phyloP scores from a whole-genome alignment of 2,797 vertebrate genomes.

The Molothrus ater region DNA sequence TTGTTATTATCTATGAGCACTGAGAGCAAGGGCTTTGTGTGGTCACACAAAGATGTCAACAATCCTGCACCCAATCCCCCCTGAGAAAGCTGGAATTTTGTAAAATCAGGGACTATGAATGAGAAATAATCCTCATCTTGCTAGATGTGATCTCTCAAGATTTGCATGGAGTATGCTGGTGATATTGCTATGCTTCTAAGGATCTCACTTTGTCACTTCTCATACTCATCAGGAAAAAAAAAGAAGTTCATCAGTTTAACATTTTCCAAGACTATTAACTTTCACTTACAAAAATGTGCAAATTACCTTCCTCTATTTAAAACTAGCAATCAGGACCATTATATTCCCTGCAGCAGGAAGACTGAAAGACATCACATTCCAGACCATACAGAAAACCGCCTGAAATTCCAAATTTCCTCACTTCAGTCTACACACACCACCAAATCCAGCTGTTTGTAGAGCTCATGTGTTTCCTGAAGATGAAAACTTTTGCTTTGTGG shows the following conservation, averaged over 20 bases:
- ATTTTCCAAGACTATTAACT: neutral
- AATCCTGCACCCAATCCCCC: neutral
- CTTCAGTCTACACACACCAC: neutral
- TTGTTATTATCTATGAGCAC: neutral
- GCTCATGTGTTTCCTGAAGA: neutral
- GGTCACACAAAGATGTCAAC: neutral
- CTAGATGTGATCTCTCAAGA: neutral
- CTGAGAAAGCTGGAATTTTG: neutral
- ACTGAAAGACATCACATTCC: neutral
- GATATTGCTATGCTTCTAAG: neutral
- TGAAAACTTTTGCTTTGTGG: neutral
- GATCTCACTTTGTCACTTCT: neutral
- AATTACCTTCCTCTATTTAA: neutral
- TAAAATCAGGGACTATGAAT: neutral
- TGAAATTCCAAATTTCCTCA: neutral
- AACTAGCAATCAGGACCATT: neutral
- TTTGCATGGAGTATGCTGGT: neutral
- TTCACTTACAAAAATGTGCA: neutral
- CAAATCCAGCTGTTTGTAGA: neutral
- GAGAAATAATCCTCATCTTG: neutral
- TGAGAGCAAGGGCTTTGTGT: neutral
- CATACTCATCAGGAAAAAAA: neutral
- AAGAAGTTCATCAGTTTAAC: neutral
- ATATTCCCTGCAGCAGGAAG: neutral
- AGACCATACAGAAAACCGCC: neutral